Conservation (phyloP, 2,113 vertebrate genomes). For the Pseudonaja textilis region DNA sequence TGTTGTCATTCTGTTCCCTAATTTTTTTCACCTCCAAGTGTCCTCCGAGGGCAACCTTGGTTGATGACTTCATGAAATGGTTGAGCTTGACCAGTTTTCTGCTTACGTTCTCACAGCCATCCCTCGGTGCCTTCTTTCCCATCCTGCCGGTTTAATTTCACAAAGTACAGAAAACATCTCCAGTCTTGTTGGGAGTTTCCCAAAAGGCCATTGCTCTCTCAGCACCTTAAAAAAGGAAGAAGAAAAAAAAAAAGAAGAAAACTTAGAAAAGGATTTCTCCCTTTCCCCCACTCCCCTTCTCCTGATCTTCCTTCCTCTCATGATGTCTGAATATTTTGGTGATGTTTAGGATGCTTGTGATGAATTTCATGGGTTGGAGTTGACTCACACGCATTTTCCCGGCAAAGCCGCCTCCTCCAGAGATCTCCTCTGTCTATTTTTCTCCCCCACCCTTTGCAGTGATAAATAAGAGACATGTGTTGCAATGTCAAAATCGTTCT, state of each 20-base stretch:
- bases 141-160: conserved; percentile 65
- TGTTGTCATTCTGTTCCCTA: not conserved
- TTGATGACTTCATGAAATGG: not conserved
- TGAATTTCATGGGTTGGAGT: conserved; percentile 39
- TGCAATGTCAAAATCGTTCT: conserved; percentile 63
- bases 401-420: conserved; percentile 26
- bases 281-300: not conserved
- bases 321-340: conserved; percentile 23
- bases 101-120: not conserved
- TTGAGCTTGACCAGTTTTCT: not conserved
- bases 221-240: conserved; percentile 72
- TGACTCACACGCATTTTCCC: conserved; percentile 45
- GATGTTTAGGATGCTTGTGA: conserved; percentile 51
- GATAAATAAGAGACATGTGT: conserved; percentile 64
- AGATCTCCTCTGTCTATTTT: conserved; percentile 16
- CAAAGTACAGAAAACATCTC: conserved; percentile 66
- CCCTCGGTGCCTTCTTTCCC: conserved; percentile 33
- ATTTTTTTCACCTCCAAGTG: not conserved
- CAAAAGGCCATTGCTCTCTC: not conserved
- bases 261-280: conserved; percentile 31
- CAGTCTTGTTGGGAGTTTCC: conserved; percentile 61
- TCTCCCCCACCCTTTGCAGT: conserved; percentile 26
- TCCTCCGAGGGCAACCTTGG: not conserved
- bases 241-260: conserved; percentile 26
- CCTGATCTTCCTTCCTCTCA: not conserved